Evolutionary conservation across 35 echinoderm and acorn worm genomes (phyloP).

Genomic region (Acanthaster planci): DNA sequence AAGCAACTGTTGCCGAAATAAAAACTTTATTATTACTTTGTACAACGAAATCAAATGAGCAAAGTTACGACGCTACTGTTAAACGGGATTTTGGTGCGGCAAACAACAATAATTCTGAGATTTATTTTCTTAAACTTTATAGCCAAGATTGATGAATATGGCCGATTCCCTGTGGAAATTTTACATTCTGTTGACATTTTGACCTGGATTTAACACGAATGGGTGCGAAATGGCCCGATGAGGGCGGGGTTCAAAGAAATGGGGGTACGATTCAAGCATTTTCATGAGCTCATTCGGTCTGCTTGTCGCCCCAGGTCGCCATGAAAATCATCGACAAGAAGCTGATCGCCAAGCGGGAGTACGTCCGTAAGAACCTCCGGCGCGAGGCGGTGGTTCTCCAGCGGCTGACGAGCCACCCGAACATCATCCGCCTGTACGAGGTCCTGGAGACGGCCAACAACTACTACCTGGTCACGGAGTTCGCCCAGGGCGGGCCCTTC

Average conservation of each 20-base stretch:
- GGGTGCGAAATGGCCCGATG: neutral
- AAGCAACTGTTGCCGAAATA: too few relatives aligned
- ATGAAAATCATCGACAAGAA: constrained; percentile 90
- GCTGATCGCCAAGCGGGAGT: constrained; percentile 81
- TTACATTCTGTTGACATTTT: too few relatives aligned
- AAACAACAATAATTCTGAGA: too few relatives aligned
- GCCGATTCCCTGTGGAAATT: too few relatives aligned
- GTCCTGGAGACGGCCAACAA: constrained; percentile 86
- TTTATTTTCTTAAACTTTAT: too few relatives aligned
- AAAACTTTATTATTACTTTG: too few relatives aligned
- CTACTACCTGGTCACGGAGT: constrained; percentile 94
- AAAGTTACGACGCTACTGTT: too few relatives aligned
- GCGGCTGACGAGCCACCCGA: constrained; percentile 61
- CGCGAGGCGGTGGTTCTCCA: constrained; percentile 83
- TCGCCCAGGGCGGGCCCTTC: constrained; percentile 86
- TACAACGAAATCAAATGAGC: too few relatives aligned
- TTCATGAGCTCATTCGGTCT: neutral
- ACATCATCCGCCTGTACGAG: constrained; percentile 83
- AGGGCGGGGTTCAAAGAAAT: neutral
- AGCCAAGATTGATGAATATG: too few relatives aligned
- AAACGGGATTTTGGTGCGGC: too few relatives aligned
- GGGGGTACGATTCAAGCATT: neutral
- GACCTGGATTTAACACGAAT: too few relatives aligned
- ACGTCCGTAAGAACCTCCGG: constrained; percentile 84
- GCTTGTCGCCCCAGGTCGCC: constrained; percentile 56